phyloP scores from a whole-genome alignment of 2,888 invertebrate species.

The Rosalia funebris region DNA sequence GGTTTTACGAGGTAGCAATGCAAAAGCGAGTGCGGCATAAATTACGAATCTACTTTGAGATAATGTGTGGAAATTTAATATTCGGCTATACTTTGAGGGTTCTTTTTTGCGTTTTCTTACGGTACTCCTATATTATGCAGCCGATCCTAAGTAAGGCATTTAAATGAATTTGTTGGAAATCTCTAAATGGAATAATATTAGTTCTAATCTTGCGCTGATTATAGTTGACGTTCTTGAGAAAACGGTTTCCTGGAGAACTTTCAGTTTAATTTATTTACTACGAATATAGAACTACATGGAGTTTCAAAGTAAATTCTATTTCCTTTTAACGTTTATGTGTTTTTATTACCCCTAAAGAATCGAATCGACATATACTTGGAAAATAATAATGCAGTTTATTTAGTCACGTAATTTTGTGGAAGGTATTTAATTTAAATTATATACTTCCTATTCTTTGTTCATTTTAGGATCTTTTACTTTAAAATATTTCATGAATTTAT shows the following conservation, averaged over 20 bases:
- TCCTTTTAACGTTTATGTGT: too few relatives aligned
- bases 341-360: too few relatives aligned
- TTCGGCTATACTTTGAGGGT: too few relatives aligned
- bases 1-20: conserved; percentile 13
- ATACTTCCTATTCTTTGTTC: too few relatives aligned
- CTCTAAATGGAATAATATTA: neutral
- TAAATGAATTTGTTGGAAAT: conserved; percentile 10
- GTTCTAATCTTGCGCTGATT: neutral
- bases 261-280: neutral
- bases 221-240: neutral
- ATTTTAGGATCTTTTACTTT: too few relatives aligned
- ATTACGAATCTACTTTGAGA: conserved; percentile 17
- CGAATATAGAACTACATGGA: too few relatives aligned
- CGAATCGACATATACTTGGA: too few relatives aligned
- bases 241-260: neutral
- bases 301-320: too few relatives aligned
- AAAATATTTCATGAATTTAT: too few relatives aligned
- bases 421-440: too few relatives aligned
- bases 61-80: conserved; percentile 22
- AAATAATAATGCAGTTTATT: too few relatives aligned
- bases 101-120: neutral
- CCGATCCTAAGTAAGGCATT: neutral
- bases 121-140: neutral
- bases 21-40: conserved; percentile 9
- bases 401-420: too few relatives aligned